Evolutionary conservation across 1,140 invertebrate species (phyloP), one percentile per base, ranked within the genome.

Genomic region (Spodoptera litura): DNA sequence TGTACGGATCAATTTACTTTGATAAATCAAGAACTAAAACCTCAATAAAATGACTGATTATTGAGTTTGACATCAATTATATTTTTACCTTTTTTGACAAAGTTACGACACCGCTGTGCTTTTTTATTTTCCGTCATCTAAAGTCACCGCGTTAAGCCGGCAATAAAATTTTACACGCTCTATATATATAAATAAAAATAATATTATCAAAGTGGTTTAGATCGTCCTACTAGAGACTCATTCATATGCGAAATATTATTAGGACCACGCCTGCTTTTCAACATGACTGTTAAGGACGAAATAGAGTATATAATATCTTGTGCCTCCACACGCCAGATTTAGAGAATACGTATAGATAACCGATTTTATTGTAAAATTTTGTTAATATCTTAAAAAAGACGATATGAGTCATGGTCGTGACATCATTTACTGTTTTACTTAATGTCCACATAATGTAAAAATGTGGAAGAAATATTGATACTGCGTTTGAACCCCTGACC

Each of bases 381-480:
- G 71, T 89, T 87, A 87, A 31, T 73, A 85, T 88, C 86, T 88
- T 87, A 88, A 89, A 92, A 88, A 89, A 92, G 91, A 87, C 83
- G 74, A 84, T 51, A 76, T 93, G 92, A 93, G 75, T 93, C 92
- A 87, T 76, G 73, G 61, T 79, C 85, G 83, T 93, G 92, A 93
- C 90, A 93, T 93, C 92, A 93, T 93, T 91, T 88, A 91, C 88
- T 89, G 88, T 91, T 90, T 92, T 87, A 90, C 83, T 90, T 86
- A 86, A 89, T 85, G 68, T 86, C 85, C 83, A 84, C 82, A 88
- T 87, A 88, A 88, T 91, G 80, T 89, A 90, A 89, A 91, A 89
- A 93, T 88, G 83, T 89, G 79, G 84, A 88, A 89, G 89, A 93
- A 91, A 87, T 93, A 93, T 92, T 87, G 84, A 85, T 86, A 89